Conservation (phyloP, 2,888 invertebrate genomes). For the Scaptomyza reducta region DNA sequence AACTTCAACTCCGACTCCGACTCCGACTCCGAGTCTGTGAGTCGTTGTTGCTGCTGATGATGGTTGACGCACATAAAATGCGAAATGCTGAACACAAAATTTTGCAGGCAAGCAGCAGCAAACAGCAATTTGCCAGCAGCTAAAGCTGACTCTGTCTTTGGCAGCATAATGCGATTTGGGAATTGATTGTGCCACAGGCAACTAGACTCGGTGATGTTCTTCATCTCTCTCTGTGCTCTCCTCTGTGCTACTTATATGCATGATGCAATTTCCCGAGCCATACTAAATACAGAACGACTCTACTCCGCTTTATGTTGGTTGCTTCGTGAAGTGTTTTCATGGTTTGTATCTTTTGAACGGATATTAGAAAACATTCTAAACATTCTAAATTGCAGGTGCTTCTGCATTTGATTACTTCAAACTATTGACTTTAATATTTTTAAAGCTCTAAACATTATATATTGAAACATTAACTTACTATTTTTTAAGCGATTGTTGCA, state of each 20-base stretch:
- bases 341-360: background rate
- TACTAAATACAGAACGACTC: background rate
- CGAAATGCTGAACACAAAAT: conserved; percentile 8
- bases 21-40: no score
- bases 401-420: no score
- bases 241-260: background rate
- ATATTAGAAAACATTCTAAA: background rate
- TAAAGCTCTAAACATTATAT: no score
- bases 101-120: conserved; percentile 33
- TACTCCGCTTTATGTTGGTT: background rate
- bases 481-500: no score
- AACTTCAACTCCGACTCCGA: background rate
- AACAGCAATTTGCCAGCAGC: conserved; percentile 70
- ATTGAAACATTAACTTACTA: no score
- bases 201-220: conserved; percentile 34
- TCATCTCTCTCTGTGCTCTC: background rate
- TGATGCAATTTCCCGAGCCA: conserved; percentile 20
- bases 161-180: conserved; percentile 76
- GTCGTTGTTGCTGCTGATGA: background rate
- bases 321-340: background rate
- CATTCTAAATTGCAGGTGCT: background rate
- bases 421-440: no score
- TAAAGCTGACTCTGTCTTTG: conserved; percentile 31
- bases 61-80: conserved; percentile 77
- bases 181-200: conserved; percentile 70